phyloP scores from a whole-genome alignment of 2,113 vertebrate genomes.

The Chunga burmeisteri region DNA sequence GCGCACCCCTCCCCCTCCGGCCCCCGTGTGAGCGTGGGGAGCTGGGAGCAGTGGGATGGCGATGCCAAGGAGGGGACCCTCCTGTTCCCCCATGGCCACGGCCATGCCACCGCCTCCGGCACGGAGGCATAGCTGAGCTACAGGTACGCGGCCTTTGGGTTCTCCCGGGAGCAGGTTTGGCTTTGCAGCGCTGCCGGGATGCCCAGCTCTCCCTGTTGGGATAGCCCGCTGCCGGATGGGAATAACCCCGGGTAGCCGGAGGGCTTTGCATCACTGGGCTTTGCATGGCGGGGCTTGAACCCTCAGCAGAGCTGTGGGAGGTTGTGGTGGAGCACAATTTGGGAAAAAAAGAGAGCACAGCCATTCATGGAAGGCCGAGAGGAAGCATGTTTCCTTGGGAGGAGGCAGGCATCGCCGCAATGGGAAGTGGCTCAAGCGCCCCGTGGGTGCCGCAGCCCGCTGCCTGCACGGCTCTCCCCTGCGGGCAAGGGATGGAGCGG shows the following conservation, averaged over 20 bases:
- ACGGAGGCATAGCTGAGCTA: background rate
- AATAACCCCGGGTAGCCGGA: background rate
- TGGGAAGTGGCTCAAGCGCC: background rate
- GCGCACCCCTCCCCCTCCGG: background rate
- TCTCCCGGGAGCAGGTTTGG: fast-evolving
- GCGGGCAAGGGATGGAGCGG: fast-evolving
- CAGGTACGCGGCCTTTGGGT: background rate
- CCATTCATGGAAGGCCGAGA: background rate
- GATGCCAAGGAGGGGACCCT: background rate
- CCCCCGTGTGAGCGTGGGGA: background rate
- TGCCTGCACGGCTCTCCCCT: background rate
- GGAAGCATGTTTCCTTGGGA: background rate
- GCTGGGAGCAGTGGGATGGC: background rate
- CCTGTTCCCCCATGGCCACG: fast-evolving
- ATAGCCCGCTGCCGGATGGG: fast-evolving
- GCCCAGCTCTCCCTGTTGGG: background rate
- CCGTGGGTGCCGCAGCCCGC: fast-evolving
- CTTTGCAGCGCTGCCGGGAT: background rate
- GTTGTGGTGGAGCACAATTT: background rate
- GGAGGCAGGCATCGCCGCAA: background rate
- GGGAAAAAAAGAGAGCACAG: background rate
- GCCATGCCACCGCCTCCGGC: background rate
- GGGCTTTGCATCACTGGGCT: background rate
- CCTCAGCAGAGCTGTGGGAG: background rate
- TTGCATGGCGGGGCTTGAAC: background rate